Conservation (phyloP, 35 echinoderm and acorn worm species). For the Eucidaris tribuloides region DNA sequence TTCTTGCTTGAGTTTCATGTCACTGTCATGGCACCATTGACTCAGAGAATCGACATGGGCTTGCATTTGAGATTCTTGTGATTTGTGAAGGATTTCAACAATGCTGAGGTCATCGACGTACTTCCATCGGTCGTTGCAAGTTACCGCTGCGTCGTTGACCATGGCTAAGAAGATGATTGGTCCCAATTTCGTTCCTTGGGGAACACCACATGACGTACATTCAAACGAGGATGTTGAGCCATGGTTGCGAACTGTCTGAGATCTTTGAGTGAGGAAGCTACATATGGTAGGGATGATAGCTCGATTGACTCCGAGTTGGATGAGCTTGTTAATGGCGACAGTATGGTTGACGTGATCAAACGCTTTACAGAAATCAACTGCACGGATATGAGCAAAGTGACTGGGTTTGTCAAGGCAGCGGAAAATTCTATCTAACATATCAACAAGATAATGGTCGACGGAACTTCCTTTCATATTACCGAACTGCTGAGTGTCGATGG, state of each 20-base stretch:
- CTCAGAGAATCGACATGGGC: too few species aligned
- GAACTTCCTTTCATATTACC: conserved; percentile 17
- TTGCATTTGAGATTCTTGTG: too few species aligned
- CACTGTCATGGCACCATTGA: too few species aligned
- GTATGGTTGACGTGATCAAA: conserved; percentile 43
- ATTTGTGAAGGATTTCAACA: too few species aligned
- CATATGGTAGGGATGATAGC: conserved; percentile 24
- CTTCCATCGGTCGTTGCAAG: conserved; percentile 8
- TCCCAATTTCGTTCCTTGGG: too few species aligned
- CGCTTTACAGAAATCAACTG: conserved; percentile 46
- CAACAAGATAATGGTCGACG: conserved; percentile 36
- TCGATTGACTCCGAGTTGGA: background rate
- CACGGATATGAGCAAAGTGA: background rate
- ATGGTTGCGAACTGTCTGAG: too few species aligned
- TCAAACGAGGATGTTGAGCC: too few species aligned
- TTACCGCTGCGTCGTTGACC: background rate
- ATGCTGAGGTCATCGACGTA: conserved; percentile 21
- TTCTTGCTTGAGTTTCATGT: too few species aligned
- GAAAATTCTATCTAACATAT: background rate
- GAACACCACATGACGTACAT: background rate
- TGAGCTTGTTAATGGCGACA: conserved; percentile 20
- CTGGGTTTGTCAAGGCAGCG: conserved; percentile 15
- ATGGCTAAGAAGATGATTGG: too few species aligned
- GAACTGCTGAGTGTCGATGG: conserved; percentile 20
- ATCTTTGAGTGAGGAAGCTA: conserved; percentile 21